Evolutionary conservation across 2,113 vertebrate species (phyloP), one percentile per base, ranked within the genome.

Genomic region (Oreochromis aureus): DNA sequence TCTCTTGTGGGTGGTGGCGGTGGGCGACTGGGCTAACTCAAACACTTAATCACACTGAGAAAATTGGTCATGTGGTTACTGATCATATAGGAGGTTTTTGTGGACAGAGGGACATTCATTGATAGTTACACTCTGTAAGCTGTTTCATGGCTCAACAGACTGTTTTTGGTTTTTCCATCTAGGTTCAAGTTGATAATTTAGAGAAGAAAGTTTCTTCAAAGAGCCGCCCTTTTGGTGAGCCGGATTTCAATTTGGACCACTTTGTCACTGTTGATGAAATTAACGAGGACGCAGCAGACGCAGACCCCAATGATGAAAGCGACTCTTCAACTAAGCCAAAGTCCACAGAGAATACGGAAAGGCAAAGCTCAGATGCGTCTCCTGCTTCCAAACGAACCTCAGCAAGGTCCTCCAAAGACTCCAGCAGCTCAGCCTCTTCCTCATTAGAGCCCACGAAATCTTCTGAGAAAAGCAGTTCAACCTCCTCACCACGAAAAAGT

Each of bases 231-330:
- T 87, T 86, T 41, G 76, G 93, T 3, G 58, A 76, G 8, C 24
- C 51, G 7, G 10, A 24, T 18, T 91, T 94, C 46, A 84, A 92
- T 80, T 81, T 92, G 39, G 89, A 89, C 1, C 92, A 93, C 24
- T 94, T 94, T 82, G 91, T 95, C 46, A 93, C 89, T 1, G 86
- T 95, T 10, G 94, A 94, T 66, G 93, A 95, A 86, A 61, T 94
- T 3, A 34, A 44, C 4, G 86, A 90, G 2, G 89, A 86, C 1
- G 7, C 9, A 7, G 30, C 9, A 3, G 71, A 87, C 4, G 3
- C 10, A 3, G 27, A 7, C 16, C 30, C 61, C 0, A 13, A 56
- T 2, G 41, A 56, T 3, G 12, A 34, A 2, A 3, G 6, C 15
- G 48, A 53, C 24, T 48, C 87, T 10, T 58, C 44, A 6, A 19